Evolutionary conservation across 2,797 vertebrate species (phyloP).

Genomic region (Oreortyx pictus): DNA sequence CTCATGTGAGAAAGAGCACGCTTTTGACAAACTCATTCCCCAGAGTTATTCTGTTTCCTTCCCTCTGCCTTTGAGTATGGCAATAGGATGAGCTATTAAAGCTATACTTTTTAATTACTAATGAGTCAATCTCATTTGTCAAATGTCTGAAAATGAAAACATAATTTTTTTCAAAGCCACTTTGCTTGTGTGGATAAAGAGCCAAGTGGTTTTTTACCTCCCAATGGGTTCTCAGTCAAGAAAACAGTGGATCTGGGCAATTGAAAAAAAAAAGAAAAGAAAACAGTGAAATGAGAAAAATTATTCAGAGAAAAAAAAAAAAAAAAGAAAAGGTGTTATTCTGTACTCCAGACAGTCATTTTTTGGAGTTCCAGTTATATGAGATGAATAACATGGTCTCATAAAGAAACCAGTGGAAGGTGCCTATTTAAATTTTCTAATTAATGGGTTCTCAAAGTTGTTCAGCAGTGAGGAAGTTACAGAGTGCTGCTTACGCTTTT

Average conservation of each 20-base stretch:
- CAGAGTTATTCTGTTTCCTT: neutral
- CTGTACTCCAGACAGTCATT: slow-evolving; percentile 51
- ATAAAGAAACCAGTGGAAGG: slow-evolving; percentile 21
- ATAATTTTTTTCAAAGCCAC: slow-evolving; percentile 17
- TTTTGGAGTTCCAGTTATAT: slow-evolving; percentile 65
- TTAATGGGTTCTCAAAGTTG: slow-evolving; percentile 60
- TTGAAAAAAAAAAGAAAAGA: slow-evolving; percentile 64
- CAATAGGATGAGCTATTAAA: slow-evolving; percentile 44
- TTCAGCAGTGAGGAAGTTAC: slow-evolving; percentile 21
- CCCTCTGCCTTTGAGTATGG: neutral
- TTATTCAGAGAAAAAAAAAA: slow-evolving; percentile 50
- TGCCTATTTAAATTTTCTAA: slow-evolving; percentile 60
- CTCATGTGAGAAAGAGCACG: neutral
- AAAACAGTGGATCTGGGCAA: slow-evolving; percentile 66
- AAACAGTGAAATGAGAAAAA: slow-evolving; percentile 55
- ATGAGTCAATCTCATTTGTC: slow-evolving; percentile 65
- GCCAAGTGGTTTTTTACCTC: slow-evolving; percentile 59
- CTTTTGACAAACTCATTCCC: neutral
- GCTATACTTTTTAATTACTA: slow-evolving; percentile 59
- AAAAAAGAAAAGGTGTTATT: slow-evolving; percentile 47
- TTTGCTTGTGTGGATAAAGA: slow-evolving; percentile 68
- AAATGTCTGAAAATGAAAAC: slow-evolving; percentile 64
- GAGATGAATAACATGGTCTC: slow-evolving; percentile 32
- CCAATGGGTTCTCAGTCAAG: slow-evolving; percentile 41
- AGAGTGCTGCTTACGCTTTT: neutral